Conservation (phyloP, 1,140 invertebrate genomes). For the Drosophila fuyamai region DNA sequence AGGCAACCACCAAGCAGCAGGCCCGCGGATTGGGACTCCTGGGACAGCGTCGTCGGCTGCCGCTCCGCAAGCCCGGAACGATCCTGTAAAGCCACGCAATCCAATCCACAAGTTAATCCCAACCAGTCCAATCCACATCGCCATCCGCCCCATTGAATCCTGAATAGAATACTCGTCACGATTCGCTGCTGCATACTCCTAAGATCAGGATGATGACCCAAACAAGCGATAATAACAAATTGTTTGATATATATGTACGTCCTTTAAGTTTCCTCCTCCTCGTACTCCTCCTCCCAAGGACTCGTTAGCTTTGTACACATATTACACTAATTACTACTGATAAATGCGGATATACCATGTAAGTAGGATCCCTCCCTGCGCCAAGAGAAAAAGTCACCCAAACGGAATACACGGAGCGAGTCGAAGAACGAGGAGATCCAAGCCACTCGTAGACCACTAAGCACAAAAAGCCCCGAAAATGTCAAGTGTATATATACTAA, state of each 20-base stretch:
- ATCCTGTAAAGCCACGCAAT: conserved; percentile 66
- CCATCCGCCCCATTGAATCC: conserved; percentile 21
- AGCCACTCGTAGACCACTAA: conserved; percentile 70
- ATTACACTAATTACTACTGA: conserved; percentile 60
- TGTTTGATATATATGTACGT: conserved; percentile 39
- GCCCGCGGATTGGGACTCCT: conserved; percentile 87
- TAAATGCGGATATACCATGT: conserved; percentile 67
- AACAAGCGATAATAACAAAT: conserved; percentile 52
- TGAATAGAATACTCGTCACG: conserved; percentile 27
- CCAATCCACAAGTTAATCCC: not conserved
- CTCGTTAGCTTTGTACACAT: conserved; percentile 74
- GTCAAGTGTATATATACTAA: conserved; percentile 16
- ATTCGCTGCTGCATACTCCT: conserved; percentile 36
- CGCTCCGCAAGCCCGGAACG: conserved; percentile 86
- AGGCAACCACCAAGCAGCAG: conserved; percentile 85
- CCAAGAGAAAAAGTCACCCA: conserved; percentile 58
- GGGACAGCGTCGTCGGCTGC: conserved; percentile 87
- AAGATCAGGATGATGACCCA: conserved; percentile 38
- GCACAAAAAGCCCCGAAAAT: conserved; percentile 33
- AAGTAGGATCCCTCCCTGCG: conserved; percentile 52
- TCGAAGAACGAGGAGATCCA: conserved; percentile 35
- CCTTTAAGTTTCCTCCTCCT: conserved; percentile 23
- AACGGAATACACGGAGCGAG: conserved; percentile 31
- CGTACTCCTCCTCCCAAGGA: conserved; percentile 29
- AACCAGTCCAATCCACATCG: not conserved